These are phyloP conservation scores for Coptodon rendalli DNA, from an alignment of 2,113 vertebrate genomes.

Conservation along the genomic window DNA sequence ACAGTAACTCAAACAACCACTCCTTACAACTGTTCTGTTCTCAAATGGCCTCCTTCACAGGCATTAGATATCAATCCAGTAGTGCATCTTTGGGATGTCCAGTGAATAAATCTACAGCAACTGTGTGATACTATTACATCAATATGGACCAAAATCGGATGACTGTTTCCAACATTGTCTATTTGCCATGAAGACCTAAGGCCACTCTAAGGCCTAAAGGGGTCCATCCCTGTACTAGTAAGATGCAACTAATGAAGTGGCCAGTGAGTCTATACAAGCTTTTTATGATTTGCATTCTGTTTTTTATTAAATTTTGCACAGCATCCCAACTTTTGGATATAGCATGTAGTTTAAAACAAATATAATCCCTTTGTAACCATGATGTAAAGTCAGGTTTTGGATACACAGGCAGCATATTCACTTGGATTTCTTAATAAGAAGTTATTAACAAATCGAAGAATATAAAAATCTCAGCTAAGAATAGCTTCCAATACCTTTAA, in stretches of 20 bases:
- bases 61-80: neutral
- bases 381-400: neutral
- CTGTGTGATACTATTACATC: neutral
- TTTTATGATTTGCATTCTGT: neutral
- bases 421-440: neutral
- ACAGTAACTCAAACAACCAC: neutral
- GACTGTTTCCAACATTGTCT: neutral
- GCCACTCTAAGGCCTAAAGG: rapidly evolving
- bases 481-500: neutral
- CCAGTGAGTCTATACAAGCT: neutral
- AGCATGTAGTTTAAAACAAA: neutral
- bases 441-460: neutral
- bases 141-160: neutral
- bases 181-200: neutral
- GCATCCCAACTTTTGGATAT: neutral
- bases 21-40: neutral
- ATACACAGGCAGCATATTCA: neutral
- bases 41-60: neutral
- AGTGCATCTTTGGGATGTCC: neutral
- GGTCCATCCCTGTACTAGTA: neutral
- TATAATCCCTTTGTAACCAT: neutral
- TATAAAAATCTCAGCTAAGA: neutral
- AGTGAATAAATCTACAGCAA: neutral
- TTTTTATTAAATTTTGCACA: neutral
- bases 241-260: neutral